These are phyloP conservation scores for Thalassaphorura encarpata DNA, from an alignment of 1,140 invertebrate genomes.

Conservation along the genomic window DNA sequence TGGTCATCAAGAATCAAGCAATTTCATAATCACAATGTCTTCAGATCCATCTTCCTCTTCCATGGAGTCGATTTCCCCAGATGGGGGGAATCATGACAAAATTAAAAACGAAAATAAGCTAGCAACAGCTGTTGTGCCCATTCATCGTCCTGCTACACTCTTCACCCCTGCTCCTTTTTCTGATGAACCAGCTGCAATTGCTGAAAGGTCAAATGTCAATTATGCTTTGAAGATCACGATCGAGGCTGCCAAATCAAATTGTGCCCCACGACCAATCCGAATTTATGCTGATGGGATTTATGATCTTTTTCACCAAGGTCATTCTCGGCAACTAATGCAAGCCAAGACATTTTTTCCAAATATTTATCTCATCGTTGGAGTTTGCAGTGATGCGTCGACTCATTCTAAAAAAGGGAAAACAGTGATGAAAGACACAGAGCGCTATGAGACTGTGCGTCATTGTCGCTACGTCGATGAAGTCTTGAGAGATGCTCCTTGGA, in stretches of 20 bases:
- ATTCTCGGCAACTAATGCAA: conserved; percentile 94
- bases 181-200: conserved; percentile 67
- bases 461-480: conserved; percentile 99
- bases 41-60: no score
- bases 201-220: conserved; percentile 66
- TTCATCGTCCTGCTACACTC: no score
- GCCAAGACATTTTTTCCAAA: conserved; percentile 96
- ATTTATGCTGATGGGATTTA: conserved; percentile 98
- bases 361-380: conserved; percentile 98
- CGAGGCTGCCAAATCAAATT: conserved; percentile 68
- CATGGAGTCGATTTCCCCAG: no score
- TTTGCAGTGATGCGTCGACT: conserved; percentile 81
- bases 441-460: conserved; percentile 93
- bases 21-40: no score
- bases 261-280: conserved; percentile 64
- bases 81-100: no score
- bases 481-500: conserved; percentile 89
- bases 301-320: conserved; percentile 94
- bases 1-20: no score
- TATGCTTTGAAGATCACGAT: conserved; percentile 73
- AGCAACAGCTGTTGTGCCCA: no score
- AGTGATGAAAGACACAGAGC: conserved; percentile 91
- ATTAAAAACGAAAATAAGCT: no score
- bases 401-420: conserved; percentile 90
- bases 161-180: conserved; percentile 76